These are phyloP conservation scores for Steinernema hermaphroditum DNA, from an alignment of 2,888 invertebrate genomes.

Conservation along the genomic window DNA sequence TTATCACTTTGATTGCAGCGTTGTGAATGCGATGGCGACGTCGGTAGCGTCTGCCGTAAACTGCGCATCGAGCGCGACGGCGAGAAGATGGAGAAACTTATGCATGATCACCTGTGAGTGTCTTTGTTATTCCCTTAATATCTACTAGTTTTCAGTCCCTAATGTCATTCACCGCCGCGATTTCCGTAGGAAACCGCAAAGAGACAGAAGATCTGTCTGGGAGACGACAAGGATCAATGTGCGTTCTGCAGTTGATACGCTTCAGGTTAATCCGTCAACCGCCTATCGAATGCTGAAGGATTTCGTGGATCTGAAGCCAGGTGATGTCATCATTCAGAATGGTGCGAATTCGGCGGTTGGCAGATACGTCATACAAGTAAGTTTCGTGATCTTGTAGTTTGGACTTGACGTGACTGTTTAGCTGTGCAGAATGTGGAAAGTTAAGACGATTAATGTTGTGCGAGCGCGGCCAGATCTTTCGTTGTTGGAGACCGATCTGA, in stretches of 20 bases:
- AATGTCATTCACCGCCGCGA: too few relatives aligned
- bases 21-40: too few relatives aligned
- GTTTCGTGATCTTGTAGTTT: too few relatives aligned
- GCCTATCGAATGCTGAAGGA: slow-evolving; percentile 94
- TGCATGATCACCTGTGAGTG: too few relatives aligned
- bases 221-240: neutral
- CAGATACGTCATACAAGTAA: slow-evolving; percentile 89
- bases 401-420: slow-evolving; percentile 31
- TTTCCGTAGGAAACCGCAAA: slow-evolving; percentile 33
- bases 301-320: slow-evolving; percentile 72
- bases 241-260: too few relatives aligned
- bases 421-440: slow-evolving; percentile 39
- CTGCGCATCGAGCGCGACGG: too few relatives aligned
- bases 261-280: slow-evolving; percentile 87
- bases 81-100: too few relatives aligned
- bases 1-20: too few relatives aligned
- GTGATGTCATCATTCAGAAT: slow-evolving; percentile 81
- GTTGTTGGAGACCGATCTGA: slow-evolving; percentile 69
- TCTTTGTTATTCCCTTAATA: too few relatives aligned
- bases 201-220: slow-evolving; percentile 4
- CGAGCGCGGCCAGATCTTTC: slow-evolving; percentile 75
- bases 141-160: too few relatives aligned
- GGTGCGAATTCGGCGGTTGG: slow-evolving; percentile 94
- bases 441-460: slow-evolving; percentile 84
- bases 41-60: too few relatives aligned